Evolutionary conservation across 2,113 vertebrate genomes (phyloP).

Genomic region (Plotosus lineatus): DNA sequence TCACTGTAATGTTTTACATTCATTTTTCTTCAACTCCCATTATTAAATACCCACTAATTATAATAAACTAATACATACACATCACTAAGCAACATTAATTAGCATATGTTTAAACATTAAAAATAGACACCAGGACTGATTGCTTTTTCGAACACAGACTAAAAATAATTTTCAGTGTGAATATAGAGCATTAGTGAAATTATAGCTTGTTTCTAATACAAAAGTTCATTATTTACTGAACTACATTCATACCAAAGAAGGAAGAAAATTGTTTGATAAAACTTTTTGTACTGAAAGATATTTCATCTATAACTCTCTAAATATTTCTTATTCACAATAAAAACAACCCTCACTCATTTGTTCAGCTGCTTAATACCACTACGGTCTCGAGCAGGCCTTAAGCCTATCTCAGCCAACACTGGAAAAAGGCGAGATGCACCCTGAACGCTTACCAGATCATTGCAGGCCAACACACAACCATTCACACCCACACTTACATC

Average conservation of each 20-base stretch:
- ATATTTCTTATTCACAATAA: no score
- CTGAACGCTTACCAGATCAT: no score
- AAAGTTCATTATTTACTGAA: not conserved
- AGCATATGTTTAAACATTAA: not conserved
- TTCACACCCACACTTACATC: no score
- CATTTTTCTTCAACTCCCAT: not conserved
- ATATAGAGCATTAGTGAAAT: not conserved
- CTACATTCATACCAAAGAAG: not conserved
- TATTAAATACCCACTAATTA: not conserved
- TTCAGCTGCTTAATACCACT: no score
- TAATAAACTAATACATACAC: no score
- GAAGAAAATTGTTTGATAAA: not conserved
- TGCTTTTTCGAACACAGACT: not conserved
- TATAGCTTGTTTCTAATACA: not conserved
- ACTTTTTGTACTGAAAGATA: not conserved
- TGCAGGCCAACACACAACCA: no score
- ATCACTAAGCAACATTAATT: not conserved
- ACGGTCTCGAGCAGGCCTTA: no score
- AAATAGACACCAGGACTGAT: not conserved
- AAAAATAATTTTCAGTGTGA: not conserved
- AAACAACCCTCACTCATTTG: no score
- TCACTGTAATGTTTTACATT: not conserved
- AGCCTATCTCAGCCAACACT: no score
- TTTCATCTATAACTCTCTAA: not conserved
- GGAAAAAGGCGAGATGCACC: no score